These are phyloP conservation scores for Chromoteleia sp. DNA, from an alignment of 2,888 invertebrate species.

Conservation along the genomic window DNA sequence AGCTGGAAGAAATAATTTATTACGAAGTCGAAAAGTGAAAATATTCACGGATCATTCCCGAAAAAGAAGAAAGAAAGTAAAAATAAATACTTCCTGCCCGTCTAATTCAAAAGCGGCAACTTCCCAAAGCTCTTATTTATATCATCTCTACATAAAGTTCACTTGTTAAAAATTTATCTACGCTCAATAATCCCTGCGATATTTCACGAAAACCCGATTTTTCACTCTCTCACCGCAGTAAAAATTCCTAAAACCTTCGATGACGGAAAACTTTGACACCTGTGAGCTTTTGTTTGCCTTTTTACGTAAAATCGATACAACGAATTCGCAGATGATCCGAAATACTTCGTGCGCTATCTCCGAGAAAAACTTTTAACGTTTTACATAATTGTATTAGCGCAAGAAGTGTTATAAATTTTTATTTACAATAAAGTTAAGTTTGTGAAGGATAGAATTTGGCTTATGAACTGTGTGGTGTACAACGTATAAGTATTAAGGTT, in stretches of 20 bases:
- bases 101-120: slow-evolving; percentile 34
- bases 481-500: not conserved
- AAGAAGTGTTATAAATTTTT: slow-evolving; percentile 19
- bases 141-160: slow-evolving; percentile 49
- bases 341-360: slow-evolving; percentile 34
- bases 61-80: slow-evolving; percentile 3
- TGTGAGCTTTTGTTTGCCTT: slow-evolving; percentile 53
- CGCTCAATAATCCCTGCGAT: slow-evolving; percentile 55
- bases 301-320: slow-evolving; percentile 62
- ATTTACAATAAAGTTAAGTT: slow-evolving; percentile 25
- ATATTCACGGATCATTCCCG: slow-evolving; percentile 4
- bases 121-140: slow-evolving; percentile 57
- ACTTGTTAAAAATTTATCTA: slow-evolving; percentile 64
- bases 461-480: too few species aligned
- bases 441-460: not conserved
- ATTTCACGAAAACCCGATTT: slow-evolving; percentile 59
- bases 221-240: slow-evolving; percentile 55
- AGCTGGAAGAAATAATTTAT: slow-evolving; percentile 6
- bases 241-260: slow-evolving; percentile 48
- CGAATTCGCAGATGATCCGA: slow-evolving; percentile 53
- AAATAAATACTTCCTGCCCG: not conserved
- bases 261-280: slow-evolving; percentile 59
- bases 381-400: slow-evolving; percentile 44
- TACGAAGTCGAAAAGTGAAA: not conserved
- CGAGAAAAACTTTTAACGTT: slow-evolving; percentile 29